These are phyloP conservation scores for Nyctalus aviator DNA, from an alignment of 2,797 vertebrate genomes.

Conservation along the genomic window DNA sequence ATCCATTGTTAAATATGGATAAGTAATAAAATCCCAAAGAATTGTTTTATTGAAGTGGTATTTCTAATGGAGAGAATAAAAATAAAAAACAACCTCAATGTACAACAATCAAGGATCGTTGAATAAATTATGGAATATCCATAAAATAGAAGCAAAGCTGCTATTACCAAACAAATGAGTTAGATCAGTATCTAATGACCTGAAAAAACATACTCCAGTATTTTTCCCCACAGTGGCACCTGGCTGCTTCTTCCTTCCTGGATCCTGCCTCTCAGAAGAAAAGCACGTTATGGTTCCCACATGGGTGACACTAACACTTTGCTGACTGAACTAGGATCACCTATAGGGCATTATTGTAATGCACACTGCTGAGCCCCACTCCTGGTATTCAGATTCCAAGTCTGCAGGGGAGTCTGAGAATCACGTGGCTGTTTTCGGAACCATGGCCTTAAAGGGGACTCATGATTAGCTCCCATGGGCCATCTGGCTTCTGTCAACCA, in stretches of 20 bases:
- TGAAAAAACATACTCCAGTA: background rate
- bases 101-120: background rate
- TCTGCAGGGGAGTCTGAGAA: background rate
- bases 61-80: background rate
- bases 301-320: background rate
- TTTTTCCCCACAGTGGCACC: background rate
- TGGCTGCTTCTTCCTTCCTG: background rate
- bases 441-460: background rate
- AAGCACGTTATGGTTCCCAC: background rate
- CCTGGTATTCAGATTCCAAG: background rate
- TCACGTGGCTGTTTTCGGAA: background rate
- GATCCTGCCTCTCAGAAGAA: background rate
- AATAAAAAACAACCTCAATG: background rate
- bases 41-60: background rate
- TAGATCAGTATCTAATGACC: background rate
- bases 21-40: background rate
- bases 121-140: background rate
- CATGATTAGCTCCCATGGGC: background rate
- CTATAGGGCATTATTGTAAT: background rate
- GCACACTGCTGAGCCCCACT: background rate
- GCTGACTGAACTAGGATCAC: background rate
- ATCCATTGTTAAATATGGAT: background rate
- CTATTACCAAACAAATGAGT: background rate
- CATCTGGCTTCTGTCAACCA: background rate
- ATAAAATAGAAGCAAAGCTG: background rate